A percentile compares a stretch with the other conserved stretches of the same genome.
These are phyloP conservation scores for Dascillus cervinus DNA, from an alignment of 2,888 invertebrate genomes.

Conservation along the genomic window DNA sequence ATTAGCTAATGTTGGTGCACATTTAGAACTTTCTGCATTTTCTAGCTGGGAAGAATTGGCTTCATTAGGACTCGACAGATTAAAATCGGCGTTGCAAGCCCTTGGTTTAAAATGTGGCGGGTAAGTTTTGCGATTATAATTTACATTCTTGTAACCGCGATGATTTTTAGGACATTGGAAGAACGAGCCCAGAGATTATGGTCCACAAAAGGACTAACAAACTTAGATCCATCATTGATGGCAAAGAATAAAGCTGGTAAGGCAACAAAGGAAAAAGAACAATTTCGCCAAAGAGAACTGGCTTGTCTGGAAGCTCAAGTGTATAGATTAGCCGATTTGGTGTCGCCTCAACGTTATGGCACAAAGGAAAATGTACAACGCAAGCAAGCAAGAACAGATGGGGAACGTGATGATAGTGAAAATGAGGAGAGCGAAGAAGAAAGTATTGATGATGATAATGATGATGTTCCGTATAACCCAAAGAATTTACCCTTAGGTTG, in stretches of 20 bases:
- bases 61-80: slow-evolving; percentile 89
- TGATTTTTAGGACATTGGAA: slow-evolving; percentile 66
- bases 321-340: slow-evolving; percentile 77
- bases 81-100: slow-evolving; percentile 96
- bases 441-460: slow-evolving; percentile 80
- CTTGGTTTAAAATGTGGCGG: slow-evolving; percentile 97
- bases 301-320: slow-evolving; percentile 84
- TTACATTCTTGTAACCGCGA: not conserved
- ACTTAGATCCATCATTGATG: slow-evolving; percentile 83
- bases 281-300: slow-evolving; percentile 75
- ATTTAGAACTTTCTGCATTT: slow-evolving; percentile 96
- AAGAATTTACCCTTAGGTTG: slow-evolving; percentile 98
- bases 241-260: slow-evolving; percentile 82
- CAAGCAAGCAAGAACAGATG: slow-evolving; percentile 92
- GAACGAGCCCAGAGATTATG: slow-evolving; percentile 95
- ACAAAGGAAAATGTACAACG: slow-evolving; percentile 98
- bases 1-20: slow-evolving; percentile 89
- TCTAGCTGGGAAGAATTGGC: slow-evolving; percentile 96
- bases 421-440: slow-evolving; percentile 76
- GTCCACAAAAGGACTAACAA: slow-evolving; percentile 90
- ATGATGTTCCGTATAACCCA: slow-evolving; percentile 97
- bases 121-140: slow-evolving; percentile 33
- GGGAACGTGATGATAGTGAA: slow-evolving; percentile 87
- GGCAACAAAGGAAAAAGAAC: slow-evolving; percentile 51
- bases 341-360: slow-evolving; percentile 77